Conservation (phyloP, 2,888 invertebrate genomes). For the Arrhopalites spinosus region DNA sequence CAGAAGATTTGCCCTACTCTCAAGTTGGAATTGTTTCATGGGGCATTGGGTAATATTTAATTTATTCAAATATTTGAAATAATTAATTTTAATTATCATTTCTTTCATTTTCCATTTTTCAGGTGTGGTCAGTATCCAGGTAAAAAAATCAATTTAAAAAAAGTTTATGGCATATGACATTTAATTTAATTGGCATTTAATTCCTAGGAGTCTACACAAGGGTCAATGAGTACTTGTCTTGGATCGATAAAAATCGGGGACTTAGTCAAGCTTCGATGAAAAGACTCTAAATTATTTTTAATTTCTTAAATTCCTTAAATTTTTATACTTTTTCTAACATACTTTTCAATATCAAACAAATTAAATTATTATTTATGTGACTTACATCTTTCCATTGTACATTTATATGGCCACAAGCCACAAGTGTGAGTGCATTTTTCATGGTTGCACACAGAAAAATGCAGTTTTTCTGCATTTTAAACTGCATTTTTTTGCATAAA, state of each 20-base stretch:
- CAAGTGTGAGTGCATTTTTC: too few species aligned
- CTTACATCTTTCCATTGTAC: too few species aligned
- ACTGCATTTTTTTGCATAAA: too few species aligned
- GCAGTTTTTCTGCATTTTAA: too few species aligned
- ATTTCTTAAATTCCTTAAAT: too few species aligned
- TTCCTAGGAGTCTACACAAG: neutral
- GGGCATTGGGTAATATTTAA: constrained; percentile 65
- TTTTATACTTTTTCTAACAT: too few species aligned
- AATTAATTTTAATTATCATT: neutral
- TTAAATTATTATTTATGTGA: too few species aligned
- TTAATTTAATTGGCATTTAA: neutral
- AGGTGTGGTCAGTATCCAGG: neutral
- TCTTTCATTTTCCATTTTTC: neutral
- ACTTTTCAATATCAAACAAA: too few species aligned
- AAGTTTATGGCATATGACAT: neutral
- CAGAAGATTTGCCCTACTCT: neutral
- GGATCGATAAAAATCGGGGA: neutral
- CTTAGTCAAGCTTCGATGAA: neutral
- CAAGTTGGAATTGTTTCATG: constrained; percentile 42
- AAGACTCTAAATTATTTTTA: too few species aligned
- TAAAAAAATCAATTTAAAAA: neutral
- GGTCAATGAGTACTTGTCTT: neutral
- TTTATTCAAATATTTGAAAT: neutral
- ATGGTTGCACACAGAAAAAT: too few species aligned
- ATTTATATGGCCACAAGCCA: too few species aligned